Evolutionary conservation across 2,888 invertebrate species (phyloP).

Genomic region (Trachelus iudaicus): DNA sequence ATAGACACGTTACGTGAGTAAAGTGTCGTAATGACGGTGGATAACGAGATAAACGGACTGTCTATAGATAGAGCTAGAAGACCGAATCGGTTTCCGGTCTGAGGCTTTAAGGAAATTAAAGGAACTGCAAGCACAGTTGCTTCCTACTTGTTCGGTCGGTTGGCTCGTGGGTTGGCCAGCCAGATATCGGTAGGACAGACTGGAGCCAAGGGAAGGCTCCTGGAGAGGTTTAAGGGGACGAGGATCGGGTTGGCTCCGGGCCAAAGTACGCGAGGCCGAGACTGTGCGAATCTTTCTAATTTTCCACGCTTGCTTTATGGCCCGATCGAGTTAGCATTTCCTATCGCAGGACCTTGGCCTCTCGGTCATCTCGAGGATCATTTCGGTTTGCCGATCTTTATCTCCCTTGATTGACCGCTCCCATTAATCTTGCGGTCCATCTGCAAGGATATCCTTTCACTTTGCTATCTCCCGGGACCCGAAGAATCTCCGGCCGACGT

Average conservation of each 20-base stretch:
- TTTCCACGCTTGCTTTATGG: conserved; percentile 22
- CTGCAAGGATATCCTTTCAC: not conserved
- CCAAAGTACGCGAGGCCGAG: conserved; percentile 37
- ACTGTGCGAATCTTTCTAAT: conserved; percentile 42
- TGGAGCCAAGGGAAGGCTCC: conserved; percentile 5
- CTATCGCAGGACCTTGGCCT: not conserved
- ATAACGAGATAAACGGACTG: not conserved
- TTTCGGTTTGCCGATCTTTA: conserved; percentile 11
- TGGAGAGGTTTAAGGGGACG: not conserved
- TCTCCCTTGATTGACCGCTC: conserved; percentile 9
- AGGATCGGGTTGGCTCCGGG: conserved; percentile 32
- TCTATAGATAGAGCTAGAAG: not conserved
- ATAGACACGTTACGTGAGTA: not conserved
- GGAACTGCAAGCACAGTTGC: not conserved
- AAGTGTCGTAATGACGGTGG: not conserved
- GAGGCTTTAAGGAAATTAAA: not conserved
- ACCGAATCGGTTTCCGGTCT: not conserved
- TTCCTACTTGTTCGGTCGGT: not conserved
- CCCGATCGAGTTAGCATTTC: not conserved
- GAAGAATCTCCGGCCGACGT: not conserved
- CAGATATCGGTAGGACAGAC: not conserved
- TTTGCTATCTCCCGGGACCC: not conserved
- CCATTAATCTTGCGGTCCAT: conserved; percentile 9
- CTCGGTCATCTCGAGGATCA: conserved; percentile 2
- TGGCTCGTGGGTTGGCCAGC: not conserved